These are phyloP conservation scores for Camelus bactrianus DNA, from an alignment of 2,113 vertebrate genomes.

Conservation along the genomic window DNA sequence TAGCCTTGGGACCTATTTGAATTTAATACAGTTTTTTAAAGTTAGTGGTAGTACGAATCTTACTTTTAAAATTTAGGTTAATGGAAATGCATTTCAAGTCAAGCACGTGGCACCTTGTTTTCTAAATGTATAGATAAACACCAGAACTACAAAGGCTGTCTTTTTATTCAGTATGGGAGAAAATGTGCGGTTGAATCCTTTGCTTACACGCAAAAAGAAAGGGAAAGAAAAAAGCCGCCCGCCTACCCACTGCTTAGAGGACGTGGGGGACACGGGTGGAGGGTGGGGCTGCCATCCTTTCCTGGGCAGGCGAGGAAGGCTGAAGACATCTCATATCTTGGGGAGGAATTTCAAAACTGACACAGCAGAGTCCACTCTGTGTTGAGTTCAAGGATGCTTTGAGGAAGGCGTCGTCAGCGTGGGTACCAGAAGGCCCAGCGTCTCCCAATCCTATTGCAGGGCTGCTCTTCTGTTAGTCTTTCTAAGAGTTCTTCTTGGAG, in stretches of 20 bases:
- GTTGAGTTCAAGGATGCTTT: background rate
- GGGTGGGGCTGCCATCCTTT: background rate
- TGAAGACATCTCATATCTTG: background rate
- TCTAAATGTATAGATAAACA: slow-evolving; percentile 87
- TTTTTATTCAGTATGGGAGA: slow-evolving; percentile 77
- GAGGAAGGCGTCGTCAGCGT: background rate
- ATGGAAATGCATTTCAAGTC: slow-evolving; percentile 90
- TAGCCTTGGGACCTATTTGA: slow-evolving; percentile 94
- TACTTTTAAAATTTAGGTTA: slow-evolving; percentile 91
- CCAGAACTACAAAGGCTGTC: slow-evolving; percentile 83
- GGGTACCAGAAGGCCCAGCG: background rate
- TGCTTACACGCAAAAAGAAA: slow-evolving; percentile 52
- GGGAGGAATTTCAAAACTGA: background rate
- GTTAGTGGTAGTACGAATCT: slow-evolving; percentile 87
- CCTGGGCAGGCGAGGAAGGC: background rate
- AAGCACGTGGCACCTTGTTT: slow-evolving; percentile 85
- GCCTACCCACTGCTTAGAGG: background rate
- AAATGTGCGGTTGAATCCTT: slow-evolving; percentile 72
- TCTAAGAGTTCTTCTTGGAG: background rate
- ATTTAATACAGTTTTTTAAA: slow-evolving; percentile 91
- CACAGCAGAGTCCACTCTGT: background rate
- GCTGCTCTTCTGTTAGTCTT: background rate
- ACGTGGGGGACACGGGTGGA: background rate
- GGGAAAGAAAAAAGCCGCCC: background rate
- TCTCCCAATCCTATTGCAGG: background rate